phyloP scores from a whole-genome alignment of 2,888 invertebrate genomes.

The Cephus pulcher region DNA sequence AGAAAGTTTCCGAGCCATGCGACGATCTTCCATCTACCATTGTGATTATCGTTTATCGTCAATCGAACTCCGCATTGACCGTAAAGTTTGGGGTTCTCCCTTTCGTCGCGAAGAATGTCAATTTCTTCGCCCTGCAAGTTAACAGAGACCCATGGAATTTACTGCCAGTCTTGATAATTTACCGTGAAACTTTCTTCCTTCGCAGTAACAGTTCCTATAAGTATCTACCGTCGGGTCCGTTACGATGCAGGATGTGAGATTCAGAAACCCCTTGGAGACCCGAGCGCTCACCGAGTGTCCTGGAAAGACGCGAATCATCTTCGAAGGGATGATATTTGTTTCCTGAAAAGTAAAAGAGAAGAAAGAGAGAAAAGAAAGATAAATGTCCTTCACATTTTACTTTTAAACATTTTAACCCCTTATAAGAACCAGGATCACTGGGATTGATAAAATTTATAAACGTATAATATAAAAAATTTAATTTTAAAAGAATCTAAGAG shows the following conservation, averaged over 20 bases:
- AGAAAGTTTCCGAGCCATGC: constrained; percentile 9
- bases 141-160: background rate
- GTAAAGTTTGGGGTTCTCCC: constrained; percentile 21
- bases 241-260: constrained; percentile 23
- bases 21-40: constrained; percentile 29
- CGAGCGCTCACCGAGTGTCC: constrained; percentile 23
- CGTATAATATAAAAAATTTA: too few relatives aligned
- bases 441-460: background rate
- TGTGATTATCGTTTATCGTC: constrained; percentile 14
- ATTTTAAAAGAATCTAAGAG: background rate
- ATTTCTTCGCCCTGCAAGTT: constrained; percentile 5
- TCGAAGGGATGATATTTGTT: constrained; percentile 13
- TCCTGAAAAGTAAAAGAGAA: background rate
- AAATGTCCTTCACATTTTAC: background rate
- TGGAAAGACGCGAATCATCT: constrained; percentile 15
- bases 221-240: constrained; percentile 12
- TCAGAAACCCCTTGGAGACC: constrained; percentile 16
- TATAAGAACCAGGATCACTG: background rate
- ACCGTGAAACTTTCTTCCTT: background rate
- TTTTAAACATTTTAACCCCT: background rate
- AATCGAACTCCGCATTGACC: constrained; percentile 39
- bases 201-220: background rate
- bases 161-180: background rate
- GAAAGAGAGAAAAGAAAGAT: background rate
- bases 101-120: background rate